Evolutionary conservation across 2,797 vertebrate genomes (phyloP), one percentile per base, ranked within the genome.

Genomic region (Sebastes steindachneri): DNA sequence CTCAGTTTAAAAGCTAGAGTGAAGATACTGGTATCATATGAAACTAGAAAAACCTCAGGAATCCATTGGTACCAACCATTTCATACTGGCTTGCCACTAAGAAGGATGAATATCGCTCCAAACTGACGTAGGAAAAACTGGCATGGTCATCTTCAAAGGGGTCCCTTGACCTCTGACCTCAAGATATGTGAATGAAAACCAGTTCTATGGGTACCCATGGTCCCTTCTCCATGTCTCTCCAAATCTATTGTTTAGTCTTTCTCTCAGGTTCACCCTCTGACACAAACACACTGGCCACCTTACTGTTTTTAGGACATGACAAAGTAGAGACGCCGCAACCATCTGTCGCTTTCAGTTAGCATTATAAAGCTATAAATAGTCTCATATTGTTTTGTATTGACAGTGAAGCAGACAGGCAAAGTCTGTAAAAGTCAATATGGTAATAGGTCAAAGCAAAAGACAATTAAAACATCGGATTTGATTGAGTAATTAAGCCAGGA

Each of bases 61-160:
- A 41, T 41, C 37, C 37, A 41, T 15, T 41, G 37, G 37, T 41
- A 41, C 14, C 37, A 41, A 41, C 37, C 37, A 41, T 41, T 0
- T 41, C 12, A 15, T 41, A 41, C 12, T 15, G 0, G 12, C 37
- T 41, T 41, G 37, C 0, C 5, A 0, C 14, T 41, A 15, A 15
- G 37, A 15, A 15, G 37, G 14, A 41, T 41, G 0, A 41, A 41
- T 41, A 41, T 0, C 5, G 37, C 37, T 41, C 2, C 37, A 41
- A 41, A 6, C 5, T 41, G 0, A 41, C 14, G 35, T 14, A 41
- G 37, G 1, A 41, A 41, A 14, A 41, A 1, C 14, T 41, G 37
- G 37, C 37, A 41, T 41, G 1, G 1, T 3, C 14, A 41, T 41
- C 1, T 41, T 41, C 37, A 41, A 15, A 41, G 2, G 37, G 37